Evolutionary conservation across 2,888 invertebrate genomes (phyloP), one percentile per base, ranked within the genome.

Genomic region (Harpalus rufipes): DNA sequence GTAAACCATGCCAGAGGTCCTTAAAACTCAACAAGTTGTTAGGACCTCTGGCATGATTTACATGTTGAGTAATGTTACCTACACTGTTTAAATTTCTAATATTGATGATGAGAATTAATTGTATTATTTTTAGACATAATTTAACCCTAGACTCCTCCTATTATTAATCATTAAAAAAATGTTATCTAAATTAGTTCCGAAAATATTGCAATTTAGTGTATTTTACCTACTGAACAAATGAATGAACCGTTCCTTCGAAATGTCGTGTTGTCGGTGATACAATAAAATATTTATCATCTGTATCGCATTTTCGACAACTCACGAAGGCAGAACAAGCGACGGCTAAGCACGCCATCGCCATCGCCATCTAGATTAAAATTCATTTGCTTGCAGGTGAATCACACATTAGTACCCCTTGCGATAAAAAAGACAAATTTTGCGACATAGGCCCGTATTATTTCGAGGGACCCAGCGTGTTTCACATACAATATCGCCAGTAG

Each of bases 281-380:
- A 39, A 68, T 68, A 68, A 68, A 68, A 68, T 68, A 68, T 68
- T 21, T 39, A 68, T 68, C 68, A 68, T 8, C 68, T 63, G 6
- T 39, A 68, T 68, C 68, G 68, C 39, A 25, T 68, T 68, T 68
- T 63, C 25, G 32, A 68, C 68, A 68, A 39, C 68, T 39, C 68
- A 68, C 68, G 68, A 68, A 68, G 32, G 32, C 18, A 5, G 32
- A 41, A n/a, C 39, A 16, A 6, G 76, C 51, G 56, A 18, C 51
- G 7, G 10, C 51, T n/a, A 4, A 18, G 21, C 76, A 76, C 76
- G 76, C 21, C 1, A n/a, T n/a, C 21, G 21, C 44, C 44, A 51
- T 12, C 44, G 44, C 44, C 44, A 12, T 51, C 44, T 51, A 51
- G 44, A 51, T 51, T 51, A 12, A 51, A 51, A 51, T 51, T 51